Base-by-base conservation (phyloP, 2,888 invertebrate species). In the Choreutis nemorana region DNA sequence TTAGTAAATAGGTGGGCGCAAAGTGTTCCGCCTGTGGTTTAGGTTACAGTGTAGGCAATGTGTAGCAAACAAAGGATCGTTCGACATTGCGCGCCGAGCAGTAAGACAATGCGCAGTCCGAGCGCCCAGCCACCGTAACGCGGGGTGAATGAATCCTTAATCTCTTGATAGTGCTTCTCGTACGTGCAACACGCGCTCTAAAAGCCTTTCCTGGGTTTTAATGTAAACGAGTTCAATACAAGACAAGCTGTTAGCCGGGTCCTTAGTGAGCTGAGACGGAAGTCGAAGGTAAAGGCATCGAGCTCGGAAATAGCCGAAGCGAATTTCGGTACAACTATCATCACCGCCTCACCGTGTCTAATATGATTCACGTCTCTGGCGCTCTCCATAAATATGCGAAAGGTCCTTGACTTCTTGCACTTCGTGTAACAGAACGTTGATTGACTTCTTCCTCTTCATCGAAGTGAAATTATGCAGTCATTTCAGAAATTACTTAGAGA, bases 51-150 rank as follows among this genome's bases (percentile, higher is more conserved):
- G 68, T 71, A 58, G 45, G 55, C 44, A 61, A 65, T 62, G 44
- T 64, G 62, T 64, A 61, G 50, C 58, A 50, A 66, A 75, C 73
- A 73, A 75, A 75, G 73, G 68, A 64, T 65, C 62, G 59, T 72
- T 72, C 61, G 8, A 6, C 51, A 48, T 55, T 64, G 58, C 55
- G 44, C 63, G 51, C 50, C 50, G 47, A 44, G 35, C 48, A 55
- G 60, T 55, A 59, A 65, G 67, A 72, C 68, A 67, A 70, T 66
- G 64, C 57, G 54, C 61, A 54, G 58, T 57, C 62, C 62, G 52
- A 53, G 51, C 53, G 49, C 50, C 49, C 62, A 63, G 49, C 56
- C 41, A 63, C 64, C 67, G 71, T 66, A 61, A 71, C 68, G 63
- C 50, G 60, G 55, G 71, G 67, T 71, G 70, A 73, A 73, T 62